These are phyloP conservation scores for Solea solea DNA, from an alignment of 2,113 vertebrate species.

Conservation along the genomic window DNA sequence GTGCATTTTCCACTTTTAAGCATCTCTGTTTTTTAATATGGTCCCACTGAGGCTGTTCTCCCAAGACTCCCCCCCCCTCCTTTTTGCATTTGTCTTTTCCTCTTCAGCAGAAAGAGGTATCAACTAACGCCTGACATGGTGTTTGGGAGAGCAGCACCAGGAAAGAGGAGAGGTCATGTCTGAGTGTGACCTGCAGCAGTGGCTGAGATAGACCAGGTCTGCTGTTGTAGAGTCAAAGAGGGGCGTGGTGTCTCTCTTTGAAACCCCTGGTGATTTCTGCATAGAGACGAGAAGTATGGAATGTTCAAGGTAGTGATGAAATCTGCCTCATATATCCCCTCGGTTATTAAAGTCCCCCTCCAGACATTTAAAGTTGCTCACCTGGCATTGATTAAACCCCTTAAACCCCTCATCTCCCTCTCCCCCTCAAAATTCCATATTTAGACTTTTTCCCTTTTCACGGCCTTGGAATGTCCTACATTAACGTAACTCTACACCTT, in stretches of 20 bases:
- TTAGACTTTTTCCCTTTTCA: neutral
- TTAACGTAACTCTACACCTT: neutral
- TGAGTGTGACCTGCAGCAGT: constrained; percentile 62
- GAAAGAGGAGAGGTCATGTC: constrained; percentile 70
- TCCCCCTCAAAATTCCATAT: neutral
- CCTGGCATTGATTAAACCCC: constrained; percentile 6
- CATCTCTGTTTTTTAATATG: constrained; percentile 65
- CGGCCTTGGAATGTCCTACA: neutral
- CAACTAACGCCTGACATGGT: constrained; percentile 68
- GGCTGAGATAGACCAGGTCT: constrained; percentile 75
- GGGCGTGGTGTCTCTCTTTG: constrained; percentile 19
- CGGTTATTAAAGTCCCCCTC: constrained; percentile 19
- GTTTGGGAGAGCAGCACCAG: constrained; percentile 58
- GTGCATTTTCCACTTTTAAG: constrained; percentile 58
- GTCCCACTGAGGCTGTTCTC: constrained; percentile 51
- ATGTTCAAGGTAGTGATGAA: constrained; percentile 33
- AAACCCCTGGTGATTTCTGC: constrained; percentile 15
- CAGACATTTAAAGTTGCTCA: constrained; percentile 7
- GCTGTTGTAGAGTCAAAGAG: constrained; percentile 40
- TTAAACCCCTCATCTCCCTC: neutral
- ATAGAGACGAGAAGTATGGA: constrained; percentile 11
- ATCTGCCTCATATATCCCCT: constrained; percentile 25
- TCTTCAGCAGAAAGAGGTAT: constrained; percentile 62
- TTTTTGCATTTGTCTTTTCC: constrained; percentile 35
- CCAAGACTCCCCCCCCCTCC: constrained; percentile 11